phyloP scores from a whole-genome alignment of 2,888 invertebrate species.

The Seira musarum region DNA sequence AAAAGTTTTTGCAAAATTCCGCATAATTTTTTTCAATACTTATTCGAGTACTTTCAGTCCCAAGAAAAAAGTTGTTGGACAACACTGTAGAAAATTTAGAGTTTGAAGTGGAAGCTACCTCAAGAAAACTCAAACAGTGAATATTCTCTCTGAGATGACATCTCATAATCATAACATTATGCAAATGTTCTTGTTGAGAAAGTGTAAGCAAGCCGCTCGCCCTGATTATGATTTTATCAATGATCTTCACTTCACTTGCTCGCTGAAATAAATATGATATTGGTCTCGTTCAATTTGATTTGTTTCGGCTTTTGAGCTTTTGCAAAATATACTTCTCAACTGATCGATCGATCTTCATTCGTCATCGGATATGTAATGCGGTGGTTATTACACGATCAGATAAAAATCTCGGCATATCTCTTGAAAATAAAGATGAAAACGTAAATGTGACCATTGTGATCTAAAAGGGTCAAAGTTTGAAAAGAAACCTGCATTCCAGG shows the following conservation, averaged over 20 bases:
- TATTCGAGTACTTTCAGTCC: not conserved
- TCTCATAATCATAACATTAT: conserved; percentile 50
- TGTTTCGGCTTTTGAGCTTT: not conserved
- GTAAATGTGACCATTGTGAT: too few species aligned
- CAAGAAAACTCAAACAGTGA: conserved; percentile 11
- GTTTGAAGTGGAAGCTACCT: not conserved
- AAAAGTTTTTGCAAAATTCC: not conserved
- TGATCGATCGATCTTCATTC: not conserved
- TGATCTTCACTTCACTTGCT: too few species aligned
- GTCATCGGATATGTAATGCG: not conserved
- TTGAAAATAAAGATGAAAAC: too few species aligned
- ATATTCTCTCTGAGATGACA: not conserved
- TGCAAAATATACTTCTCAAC: not conserved
- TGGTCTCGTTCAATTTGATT: too few species aligned
- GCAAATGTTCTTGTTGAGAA: conserved; percentile 49
- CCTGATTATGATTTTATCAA: conserved; percentile 56
- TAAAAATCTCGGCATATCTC: too few species aligned
- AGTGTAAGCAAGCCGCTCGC: conserved; percentile 48
- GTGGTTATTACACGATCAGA: too few species aligned
- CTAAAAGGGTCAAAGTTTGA: too few species aligned
- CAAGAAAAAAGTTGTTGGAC: conserved; percentile 34
- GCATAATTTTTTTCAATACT: not conserved
- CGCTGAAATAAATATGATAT: too few species aligned
- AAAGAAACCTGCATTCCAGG: too few species aligned
- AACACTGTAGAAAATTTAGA: conserved; percentile 14